phyloP scores from a whole-genome alignment of 2,888 invertebrate genomes.

The Apoderus coryli region DNA sequence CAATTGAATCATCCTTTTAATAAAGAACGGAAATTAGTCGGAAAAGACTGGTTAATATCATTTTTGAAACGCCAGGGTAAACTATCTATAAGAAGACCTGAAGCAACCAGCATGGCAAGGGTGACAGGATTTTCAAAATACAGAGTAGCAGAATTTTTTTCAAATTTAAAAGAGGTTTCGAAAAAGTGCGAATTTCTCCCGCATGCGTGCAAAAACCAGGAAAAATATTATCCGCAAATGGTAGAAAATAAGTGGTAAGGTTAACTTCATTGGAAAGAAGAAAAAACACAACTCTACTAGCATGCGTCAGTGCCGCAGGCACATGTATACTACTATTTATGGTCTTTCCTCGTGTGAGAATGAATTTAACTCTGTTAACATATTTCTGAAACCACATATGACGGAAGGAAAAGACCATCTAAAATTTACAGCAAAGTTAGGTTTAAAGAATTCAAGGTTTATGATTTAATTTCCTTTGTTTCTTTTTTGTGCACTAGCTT shows the following conservation, averaged over 20 bases:
- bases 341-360: conserved; percentile 2
- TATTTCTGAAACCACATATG: no score
- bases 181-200: background rate
- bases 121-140: conserved; percentile 4
- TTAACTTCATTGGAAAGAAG: conserved; percentile 5
- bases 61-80: conserved; percentile 4
- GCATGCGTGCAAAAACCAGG: conserved; percentile 4
- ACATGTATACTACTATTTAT: no score
- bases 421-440: no score
- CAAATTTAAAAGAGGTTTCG: no score
- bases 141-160: no score
- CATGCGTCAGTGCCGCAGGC: conserved; percentile 5
- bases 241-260: conserved; percentile 3
- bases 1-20: conserved; percentile 1
- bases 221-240: conserved; percentile 3
- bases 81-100: conserved; percentile 3
- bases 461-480: no score
- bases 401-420: no score
- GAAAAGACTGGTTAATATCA: conserved; percentile 5
- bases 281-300: conserved; percentile 5
- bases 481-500: no score
- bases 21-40: conserved; percentile 3
- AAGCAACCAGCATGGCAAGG: conserved; percentile 3
- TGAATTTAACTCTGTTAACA: background rate
- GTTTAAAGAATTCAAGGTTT: no score